Percentiles rank a stretch among this genome's conserved stretches.
These are phyloP conservation scores for Drosophila limbata DNA, from an alignment of 2,888 invertebrate species.

Conservation along the genomic window DNA sequence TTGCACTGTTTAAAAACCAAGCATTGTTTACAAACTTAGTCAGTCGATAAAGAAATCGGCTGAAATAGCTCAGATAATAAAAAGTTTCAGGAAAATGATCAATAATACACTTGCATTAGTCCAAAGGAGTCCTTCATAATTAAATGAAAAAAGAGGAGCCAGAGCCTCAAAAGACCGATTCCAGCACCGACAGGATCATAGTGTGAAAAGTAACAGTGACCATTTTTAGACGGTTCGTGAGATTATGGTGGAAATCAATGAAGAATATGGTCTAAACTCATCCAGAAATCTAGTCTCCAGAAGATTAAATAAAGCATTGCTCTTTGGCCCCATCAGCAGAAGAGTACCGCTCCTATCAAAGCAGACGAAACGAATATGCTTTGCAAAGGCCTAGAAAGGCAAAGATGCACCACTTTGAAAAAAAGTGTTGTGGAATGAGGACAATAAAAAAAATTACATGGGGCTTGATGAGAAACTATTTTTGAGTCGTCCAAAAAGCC, in stretches of 20 bases:
- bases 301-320: neutral
- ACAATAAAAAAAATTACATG: too few species aligned
- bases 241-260: neutral
- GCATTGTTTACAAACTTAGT: neutral
- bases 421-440: too few species aligned
- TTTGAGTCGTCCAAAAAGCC: too few species aligned
- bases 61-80: neutral
- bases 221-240: neutral
- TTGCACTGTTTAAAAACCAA: too few species aligned
- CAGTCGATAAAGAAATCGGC: neutral
- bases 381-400: too few species aligned
- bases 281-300: neutral
- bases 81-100: neutral
- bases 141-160: too few species aligned
- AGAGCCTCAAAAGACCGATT: too few species aligned
- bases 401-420: too few species aligned
- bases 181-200: neutral
- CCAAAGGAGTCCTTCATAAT: too few species aligned
- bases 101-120: neutral
- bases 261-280: neutral
- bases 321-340: slow-evolving; percentile 3
- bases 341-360: neutral
- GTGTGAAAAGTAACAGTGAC: neutral
- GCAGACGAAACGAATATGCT: neutral
- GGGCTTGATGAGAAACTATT: too few species aligned